Percentiles rank a stretch among this genome's conserved stretches.
Conservation (phyloP, 1,140 invertebrate genomes). For the Ooceraea biroi region DNA sequence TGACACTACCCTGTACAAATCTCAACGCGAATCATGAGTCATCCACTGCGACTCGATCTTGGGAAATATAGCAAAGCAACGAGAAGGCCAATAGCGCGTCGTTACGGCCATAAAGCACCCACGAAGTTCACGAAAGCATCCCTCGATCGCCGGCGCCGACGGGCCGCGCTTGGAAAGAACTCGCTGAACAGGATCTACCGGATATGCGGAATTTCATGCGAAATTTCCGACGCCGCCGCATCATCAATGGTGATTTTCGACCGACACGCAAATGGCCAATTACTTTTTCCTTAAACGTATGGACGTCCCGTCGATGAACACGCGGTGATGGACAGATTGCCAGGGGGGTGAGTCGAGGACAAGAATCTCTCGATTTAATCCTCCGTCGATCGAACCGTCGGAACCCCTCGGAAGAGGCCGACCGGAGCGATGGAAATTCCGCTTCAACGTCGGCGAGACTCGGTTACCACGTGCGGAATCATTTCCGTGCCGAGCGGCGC, state of each 20-base stretch:
- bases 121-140: not conserved
- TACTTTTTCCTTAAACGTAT: not conserved
- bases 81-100: not conserved
- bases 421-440: too few relatives aligned
- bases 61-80: not conserved
- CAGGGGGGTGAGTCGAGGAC: too few relatives aligned
- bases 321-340: not conserved
- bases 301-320: not conserved
- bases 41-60: constrained; percentile 40
- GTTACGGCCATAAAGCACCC: not conserved
- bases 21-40: constrained; percentile 37
- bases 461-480: constrained; percentile 49
- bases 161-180: not conserved
- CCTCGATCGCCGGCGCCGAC: not conserved
- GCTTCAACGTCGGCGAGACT: not conserved
- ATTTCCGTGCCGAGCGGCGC: constrained; percentile 43
- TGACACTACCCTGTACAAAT: not conserved
- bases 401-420: not conserved
- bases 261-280: not conserved
- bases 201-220: not conserved
- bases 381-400: not conserved
- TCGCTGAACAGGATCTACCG: not conserved
- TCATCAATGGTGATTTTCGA: not conserved
- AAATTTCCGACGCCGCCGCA: not conserved
- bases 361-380: not conserved